A percentile compares a stretch with the other conserved stretches of the same genome.
Conservation (phyloP, 2,888 invertebrate genomes). For the Globia sparganii region DNA sequence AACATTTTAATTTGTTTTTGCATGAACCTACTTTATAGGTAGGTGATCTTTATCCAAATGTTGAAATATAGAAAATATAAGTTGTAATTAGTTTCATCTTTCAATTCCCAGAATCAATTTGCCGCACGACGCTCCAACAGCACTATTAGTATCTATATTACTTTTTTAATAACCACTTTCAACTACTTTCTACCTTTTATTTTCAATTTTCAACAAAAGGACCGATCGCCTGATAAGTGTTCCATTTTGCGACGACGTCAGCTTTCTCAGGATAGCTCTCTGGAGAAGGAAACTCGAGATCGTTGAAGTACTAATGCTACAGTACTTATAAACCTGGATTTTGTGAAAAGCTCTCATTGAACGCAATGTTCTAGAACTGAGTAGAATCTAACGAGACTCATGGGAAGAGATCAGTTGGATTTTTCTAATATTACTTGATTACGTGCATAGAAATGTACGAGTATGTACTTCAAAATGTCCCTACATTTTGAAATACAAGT, state of each 20-base stretch:
- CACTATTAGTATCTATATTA: not conserved
- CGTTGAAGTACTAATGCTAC: conserved; percentile 33
- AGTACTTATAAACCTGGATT: conserved; percentile 38
- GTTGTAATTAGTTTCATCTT: not conserved
- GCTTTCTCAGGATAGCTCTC: conserved; percentile 42
- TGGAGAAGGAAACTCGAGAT: conserved; percentile 27
- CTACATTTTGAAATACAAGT: no score
- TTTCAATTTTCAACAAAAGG: conserved; percentile 47
- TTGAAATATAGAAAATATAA: not conserved
- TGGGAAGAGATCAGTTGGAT: conserved; percentile 5
- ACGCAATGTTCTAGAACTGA: conserved; percentile 21
- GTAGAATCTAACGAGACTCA: conserved; percentile 15
- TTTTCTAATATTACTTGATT: not conserved
- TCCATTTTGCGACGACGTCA: conserved; percentile 38
- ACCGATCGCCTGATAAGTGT: conserved; percentile 38
- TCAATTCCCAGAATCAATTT: not conserved
- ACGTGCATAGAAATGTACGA: not conserved
- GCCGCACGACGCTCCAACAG: no score
- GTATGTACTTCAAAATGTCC: no score
- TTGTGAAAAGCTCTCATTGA: conserved; percentile 28
- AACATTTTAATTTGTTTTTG: not conserved
- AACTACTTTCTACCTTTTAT: conserved; percentile 27
- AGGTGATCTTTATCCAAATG: not conserved
- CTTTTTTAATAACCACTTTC: conserved; percentile 12
- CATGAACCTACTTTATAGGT: not conserved